Evolutionary conservation across 2,113 vertebrate species (phyloP).

Genomic region (Terrapene triunguis): DNA sequence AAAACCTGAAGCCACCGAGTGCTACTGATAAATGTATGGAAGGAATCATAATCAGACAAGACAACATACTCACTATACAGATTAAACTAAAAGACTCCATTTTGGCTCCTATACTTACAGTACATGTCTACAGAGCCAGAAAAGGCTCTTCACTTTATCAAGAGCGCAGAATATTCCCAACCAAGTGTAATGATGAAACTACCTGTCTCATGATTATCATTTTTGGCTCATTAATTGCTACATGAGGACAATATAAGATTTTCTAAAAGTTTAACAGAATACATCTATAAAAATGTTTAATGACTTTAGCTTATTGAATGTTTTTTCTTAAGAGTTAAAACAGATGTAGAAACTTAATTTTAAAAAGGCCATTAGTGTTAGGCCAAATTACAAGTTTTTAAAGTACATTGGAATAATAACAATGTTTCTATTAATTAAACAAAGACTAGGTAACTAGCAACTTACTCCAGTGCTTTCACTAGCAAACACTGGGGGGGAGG

Average conservation of each 20-base stretch:
- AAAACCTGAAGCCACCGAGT: background rate
- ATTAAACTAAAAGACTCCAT: background rate
- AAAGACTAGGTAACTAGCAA: background rate
- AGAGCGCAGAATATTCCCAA: background rate
- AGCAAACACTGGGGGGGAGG: background rate
- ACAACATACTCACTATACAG: background rate
- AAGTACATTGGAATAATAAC: background rate
- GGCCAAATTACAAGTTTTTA: background rate
- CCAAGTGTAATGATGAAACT: background rate
- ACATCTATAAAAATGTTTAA: background rate
- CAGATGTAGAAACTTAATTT: background rate
- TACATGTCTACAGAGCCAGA: background rate
- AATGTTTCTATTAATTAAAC: background rate
- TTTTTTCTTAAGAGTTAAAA: background rate
- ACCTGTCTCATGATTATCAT: background rate
- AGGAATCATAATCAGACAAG: background rate
- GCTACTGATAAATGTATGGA: background rate
- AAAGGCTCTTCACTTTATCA: background rate
- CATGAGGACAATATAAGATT: background rate
- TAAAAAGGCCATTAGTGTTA: background rate
- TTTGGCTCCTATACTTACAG: background rate
- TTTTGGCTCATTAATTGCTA: background rate
- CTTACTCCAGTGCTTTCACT: background rate
- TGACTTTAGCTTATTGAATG: background rate
- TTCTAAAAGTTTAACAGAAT: background rate